Evolutionary conservation across 2,113 vertebrate genomes (phyloP).

Genomic region (Gadus chalcogrammus): DNA sequence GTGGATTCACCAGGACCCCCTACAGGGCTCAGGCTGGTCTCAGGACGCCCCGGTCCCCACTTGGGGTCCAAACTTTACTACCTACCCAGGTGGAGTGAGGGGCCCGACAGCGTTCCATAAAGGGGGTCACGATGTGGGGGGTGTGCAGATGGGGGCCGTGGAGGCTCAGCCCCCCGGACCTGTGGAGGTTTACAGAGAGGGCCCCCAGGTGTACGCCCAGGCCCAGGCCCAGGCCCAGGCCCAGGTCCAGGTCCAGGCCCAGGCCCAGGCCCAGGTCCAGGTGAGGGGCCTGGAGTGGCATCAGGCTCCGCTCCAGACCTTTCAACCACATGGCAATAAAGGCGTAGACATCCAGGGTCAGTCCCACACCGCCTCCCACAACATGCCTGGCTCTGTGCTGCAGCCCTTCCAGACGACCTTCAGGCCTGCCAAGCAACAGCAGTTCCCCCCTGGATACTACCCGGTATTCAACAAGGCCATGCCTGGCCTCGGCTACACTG

Average conservation of each 20-base stretch:
- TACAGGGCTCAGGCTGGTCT: conserved; percentile 77
- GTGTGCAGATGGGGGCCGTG: conserved; percentile 59
- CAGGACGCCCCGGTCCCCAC: conserved; percentile 68
- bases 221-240: conserved; percentile 57
- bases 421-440: conserved; percentile 81
- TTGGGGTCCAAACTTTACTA: conserved; percentile 79
- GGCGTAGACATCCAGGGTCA: conserved; percentile 60
- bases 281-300: conserved; percentile 21
- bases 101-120: conserved; percentile 75
- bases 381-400: conserved; percentile 72
- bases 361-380: conserved; percentile 52
- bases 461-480: conserved; percentile 76
- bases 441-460: conserved; percentile 76
- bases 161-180: conserved; percentile 75
- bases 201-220: conserved; percentile 58
- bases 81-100: conserved; percentile 74
- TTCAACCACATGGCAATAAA: conserved; percentile 73
- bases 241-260: conserved; percentile 70
- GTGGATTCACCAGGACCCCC: conserved; percentile 73
- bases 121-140: conserved; percentile 69
- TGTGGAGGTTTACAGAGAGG: conserved; percentile 80
- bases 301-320: conserved; percentile 70
- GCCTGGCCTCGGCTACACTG: conserved; percentile 54
- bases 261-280: conserved; percentile 68
- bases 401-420: conserved; percentile 92